Percentiles rank a stretch among this genome's conserved stretches.
phyloP scores from a whole-genome alignment of 2,113 vertebrate genomes.

The Natator depressus region DNA sequence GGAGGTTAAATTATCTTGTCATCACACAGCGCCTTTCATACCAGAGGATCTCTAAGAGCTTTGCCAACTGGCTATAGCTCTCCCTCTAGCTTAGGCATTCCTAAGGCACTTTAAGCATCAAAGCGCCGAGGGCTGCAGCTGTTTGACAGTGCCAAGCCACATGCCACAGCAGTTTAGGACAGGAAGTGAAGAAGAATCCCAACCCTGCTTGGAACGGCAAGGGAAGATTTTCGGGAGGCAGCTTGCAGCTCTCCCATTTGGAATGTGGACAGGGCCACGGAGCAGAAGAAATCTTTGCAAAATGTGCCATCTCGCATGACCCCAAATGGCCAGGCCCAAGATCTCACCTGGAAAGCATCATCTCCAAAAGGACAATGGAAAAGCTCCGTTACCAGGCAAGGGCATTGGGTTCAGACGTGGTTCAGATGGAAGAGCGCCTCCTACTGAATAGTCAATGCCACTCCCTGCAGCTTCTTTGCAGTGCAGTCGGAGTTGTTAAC shows the following conservation, averaged over 20 bases:
- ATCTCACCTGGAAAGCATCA: not conserved
- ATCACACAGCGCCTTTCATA: not conserved
- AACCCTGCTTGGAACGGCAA: not conserved
- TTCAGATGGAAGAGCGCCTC: not conserved
- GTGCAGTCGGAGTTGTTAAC: not conserved
- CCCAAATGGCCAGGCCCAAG: not conserved
- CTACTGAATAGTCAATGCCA: not conserved
- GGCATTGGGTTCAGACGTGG: not conserved
- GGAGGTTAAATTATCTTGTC: not conserved
- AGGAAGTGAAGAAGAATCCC: not conserved
- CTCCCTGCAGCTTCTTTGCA: not conserved
- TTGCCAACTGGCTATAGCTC: not conserved
- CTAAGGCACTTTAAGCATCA: not conserved
- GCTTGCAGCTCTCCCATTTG: not conserved
- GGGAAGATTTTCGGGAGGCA: not conserved
- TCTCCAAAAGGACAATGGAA: not conserved
- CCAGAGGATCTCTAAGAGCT: not conserved
- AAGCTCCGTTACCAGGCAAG: not conserved
- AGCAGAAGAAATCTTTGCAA: not conserved
- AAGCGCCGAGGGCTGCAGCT: not conserved
- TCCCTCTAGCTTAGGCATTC: not conserved
- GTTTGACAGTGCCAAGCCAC: not conserved
- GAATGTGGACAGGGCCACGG: not conserved
- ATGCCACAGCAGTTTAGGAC: not conserved
- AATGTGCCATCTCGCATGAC: not conserved